A percentile compares a stretch with the other conserved stretches of the same genome.
Conservation (phyloP, 2,888 invertebrate species). For the Argynnis bischoffii region DNA sequence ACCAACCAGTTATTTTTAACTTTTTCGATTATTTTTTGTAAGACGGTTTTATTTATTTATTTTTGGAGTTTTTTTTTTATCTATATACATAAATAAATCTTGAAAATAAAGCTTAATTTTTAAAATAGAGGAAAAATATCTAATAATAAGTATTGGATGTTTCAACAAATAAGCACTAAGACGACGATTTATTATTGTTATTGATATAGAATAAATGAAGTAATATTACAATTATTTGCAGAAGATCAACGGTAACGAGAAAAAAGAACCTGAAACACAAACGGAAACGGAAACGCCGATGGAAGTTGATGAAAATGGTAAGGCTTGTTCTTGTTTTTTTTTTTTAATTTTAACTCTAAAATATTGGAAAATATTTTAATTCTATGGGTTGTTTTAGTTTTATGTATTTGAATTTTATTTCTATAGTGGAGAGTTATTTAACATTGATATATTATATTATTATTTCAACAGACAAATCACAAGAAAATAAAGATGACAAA, state of each 20-base stretch:
- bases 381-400: no score
- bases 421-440: no score
- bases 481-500: constrained; percentile 47
- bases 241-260: constrained; percentile 76
- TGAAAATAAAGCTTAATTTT: no score
- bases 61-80: background rate
- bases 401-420: no score
- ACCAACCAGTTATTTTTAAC: no score
- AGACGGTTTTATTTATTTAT: no score
- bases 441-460: no score
- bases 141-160: background rate
- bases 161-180: background rate
- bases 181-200: background rate
- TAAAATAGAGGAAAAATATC: no score
- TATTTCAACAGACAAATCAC: constrained; percentile 39
- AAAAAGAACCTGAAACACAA: constrained; percentile 49
- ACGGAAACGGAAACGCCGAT: constrained; percentile 50
- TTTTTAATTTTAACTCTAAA: no score
- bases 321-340: background rate
- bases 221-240: constrained; percentile 44
- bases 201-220: background rate
- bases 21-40: no score
- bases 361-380: no score
- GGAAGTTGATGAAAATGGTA: constrained; percentile 75
- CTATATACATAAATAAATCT: no score